Conservation (phyloP, 2,797 vertebrate species). For the Sparidentex hasta region DNA sequence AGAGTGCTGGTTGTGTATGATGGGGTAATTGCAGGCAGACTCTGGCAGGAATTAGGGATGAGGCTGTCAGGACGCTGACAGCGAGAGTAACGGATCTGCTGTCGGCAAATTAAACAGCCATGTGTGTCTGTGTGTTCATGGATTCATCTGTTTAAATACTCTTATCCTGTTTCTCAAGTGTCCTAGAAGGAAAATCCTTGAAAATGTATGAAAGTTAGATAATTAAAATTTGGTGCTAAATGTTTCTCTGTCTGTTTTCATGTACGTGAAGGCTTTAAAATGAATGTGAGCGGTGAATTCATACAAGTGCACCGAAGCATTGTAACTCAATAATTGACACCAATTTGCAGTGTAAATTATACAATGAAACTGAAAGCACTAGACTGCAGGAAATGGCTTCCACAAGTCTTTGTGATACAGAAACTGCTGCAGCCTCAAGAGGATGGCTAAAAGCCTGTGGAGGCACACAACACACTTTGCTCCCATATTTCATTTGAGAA, state of each 20-base stretch:
- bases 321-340: constrained; percentile 59
- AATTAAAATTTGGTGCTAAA: constrained; percentile 33
- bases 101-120: constrained; percentile 73
- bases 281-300: constrained; percentile 49
- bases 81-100: constrained; percentile 76
- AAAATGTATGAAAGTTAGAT: constrained; percentile 43
- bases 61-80: constrained; percentile 78
- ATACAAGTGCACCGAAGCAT: constrained; percentile 59
- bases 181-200: constrained; percentile 38
- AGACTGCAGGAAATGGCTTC: constrained; percentile 48
- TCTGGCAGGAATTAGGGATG: constrained; percentile 82
- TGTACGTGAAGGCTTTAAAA: constrained; percentile 36
- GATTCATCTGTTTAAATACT: constrained; percentile 52
- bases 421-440: constrained; percentile 43
- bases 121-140: constrained; percentile 50
- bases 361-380: constrained; percentile 62
- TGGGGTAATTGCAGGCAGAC: constrained; percentile 80
- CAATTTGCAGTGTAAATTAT: constrained; percentile 69
- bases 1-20: constrained; percentile 63
- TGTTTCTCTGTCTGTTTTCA: not conserved
- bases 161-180: constrained; percentile 52
- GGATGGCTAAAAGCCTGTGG: constrained; percentile 21
- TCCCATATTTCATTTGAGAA: constrained; percentile 13
- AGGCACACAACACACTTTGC: constrained; percentile 1
- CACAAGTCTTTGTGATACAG: constrained; percentile 47